Evolutionary conservation across 2,113 vertebrate genomes (phyloP), one percentile per base, ranked within the genome.

Genomic region (Ondatra zibethicus): DNA sequence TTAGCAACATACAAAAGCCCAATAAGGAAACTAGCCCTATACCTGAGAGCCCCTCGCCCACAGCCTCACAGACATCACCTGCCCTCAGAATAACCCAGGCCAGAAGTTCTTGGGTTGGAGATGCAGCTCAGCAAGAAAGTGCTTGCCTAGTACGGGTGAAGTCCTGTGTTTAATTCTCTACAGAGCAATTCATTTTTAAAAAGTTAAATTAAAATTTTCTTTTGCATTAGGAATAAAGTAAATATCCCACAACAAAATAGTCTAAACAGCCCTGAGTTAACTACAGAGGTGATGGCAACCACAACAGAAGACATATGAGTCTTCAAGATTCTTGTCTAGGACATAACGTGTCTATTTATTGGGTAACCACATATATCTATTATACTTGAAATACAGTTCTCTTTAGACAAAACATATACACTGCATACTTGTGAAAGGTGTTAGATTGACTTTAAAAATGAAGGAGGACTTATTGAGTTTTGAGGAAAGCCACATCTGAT

Each of bases 41-140:
- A 33, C 39, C 45, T 72, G 12, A 86, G 50, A 92, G 19, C n/a
- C 66, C 23, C 73, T 75, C 10, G 73, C 13, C 52, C 89, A 39
- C 63, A 81, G 86, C 82, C 87, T 96, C 84, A 78, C 23, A 50
- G 81, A 92, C 80, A 58, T 6, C 52, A 82, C 63, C 88, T 68
- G 33, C 36, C 39, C 39, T 93, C 87, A 52, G n/a, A 58, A 85
- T 88, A 42, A 68, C 14, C 39, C 84, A 66, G 77, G 68, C 39
- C 52, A 50, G 66, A 42, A 42, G 50, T 77, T 89, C 50, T 52
- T n/a, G 65, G 65, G 45, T 33, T 87, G 21, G 12, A n/a, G 65
- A 70, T n/a, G 3, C 21, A 14, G 45, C 3, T 45, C 4, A 4
- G 11, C 5, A 7, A 47, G 33, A 50, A 50, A 70, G 13, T 6